Evolutionary conservation across 1,140 invertebrate species (phyloP).

Genomic region (Drosophila equinoxialis): DNA sequence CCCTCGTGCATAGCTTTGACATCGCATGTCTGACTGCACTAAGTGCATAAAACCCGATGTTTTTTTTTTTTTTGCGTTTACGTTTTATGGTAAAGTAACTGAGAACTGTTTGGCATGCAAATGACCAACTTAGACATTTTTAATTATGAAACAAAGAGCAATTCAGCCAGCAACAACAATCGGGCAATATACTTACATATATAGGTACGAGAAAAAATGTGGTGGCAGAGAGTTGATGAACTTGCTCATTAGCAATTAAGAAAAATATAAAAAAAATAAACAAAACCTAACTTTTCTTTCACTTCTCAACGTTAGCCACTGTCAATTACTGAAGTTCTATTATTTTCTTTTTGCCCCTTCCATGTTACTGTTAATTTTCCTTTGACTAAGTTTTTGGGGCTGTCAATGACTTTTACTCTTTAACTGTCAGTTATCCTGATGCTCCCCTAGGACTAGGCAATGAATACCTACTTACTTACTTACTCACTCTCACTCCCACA

Average conservation of each 20-base stretch:
- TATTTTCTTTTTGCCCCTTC: not conserved
- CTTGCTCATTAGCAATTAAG: conserved; percentile 60
- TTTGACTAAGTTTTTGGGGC: conserved; percentile 40
- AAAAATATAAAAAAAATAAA: conserved; percentile 28
- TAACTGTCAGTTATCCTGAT: conserved; percentile 63
- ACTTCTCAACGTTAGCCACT: conserved; percentile 37
- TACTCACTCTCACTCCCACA: not conserved
- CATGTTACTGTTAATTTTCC: conserved; percentile 14
- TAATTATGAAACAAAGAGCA: conserved; percentile 65
- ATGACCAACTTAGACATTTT: conserved; percentile 49
- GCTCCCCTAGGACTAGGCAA: conserved; percentile 44
- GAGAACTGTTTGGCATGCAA: conserved; percentile 54
- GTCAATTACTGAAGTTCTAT: conserved; percentile 62
- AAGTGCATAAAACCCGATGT: conserved; percentile 43
- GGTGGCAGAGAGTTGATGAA: conserved; percentile 43
- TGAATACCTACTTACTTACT: not conserved
- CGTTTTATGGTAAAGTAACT: conserved; percentile 32
- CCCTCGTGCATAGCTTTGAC: not conserved
- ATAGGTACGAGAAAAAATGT: conserved; percentile 4
- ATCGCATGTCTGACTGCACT: conserved; percentile 73
- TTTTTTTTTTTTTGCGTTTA: conserved; percentile 36
- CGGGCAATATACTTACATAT: conserved; percentile 17
- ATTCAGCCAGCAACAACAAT: not conserved
- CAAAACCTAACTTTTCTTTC: conserved; percentile 63
- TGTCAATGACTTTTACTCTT: conserved; percentile 74